phyloP scores from a whole-genome alignment of 2,888 invertebrate genomes.

The Endomychus coccineus region DNA sequence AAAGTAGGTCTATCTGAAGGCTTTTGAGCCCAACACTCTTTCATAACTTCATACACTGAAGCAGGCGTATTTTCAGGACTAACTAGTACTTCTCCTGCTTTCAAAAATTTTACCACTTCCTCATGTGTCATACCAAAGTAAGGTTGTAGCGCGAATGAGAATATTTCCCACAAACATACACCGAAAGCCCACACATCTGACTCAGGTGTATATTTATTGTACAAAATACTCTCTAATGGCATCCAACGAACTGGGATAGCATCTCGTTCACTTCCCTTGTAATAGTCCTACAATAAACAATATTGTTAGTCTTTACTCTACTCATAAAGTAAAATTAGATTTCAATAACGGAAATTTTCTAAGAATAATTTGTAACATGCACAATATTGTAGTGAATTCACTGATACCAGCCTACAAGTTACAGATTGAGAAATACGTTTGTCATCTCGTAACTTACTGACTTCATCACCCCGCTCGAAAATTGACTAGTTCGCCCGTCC shows the following conservation, averaged over 20 bases:
- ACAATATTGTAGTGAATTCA: too few relatives aligned
- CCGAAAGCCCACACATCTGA: slow-evolving; percentile 98
- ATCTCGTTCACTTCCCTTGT: slow-evolving; percentile 91
- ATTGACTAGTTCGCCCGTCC: too few relatives aligned
- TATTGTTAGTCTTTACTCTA: too few relatives aligned
- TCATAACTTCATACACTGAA: slow-evolving; percentile 86
- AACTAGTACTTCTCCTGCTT: slow-evolving; percentile 84
- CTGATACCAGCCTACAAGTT: too few relatives aligned
- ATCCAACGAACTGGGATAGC: slow-evolving; percentile 98
- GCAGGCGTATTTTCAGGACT: slow-evolving; percentile 87
- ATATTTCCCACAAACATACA: slow-evolving; percentile 94
- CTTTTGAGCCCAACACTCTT: slow-evolving; percentile 85
- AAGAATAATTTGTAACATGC: too few relatives aligned
- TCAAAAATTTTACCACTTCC: slow-evolving; percentile 90
- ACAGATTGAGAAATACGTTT: too few relatives aligned
- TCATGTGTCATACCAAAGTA: slow-evolving; percentile 97
- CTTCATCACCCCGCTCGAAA: too few relatives aligned
- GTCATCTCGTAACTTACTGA: too few relatives aligned
- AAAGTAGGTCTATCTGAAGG: slow-evolving; percentile 83
- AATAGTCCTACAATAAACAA: slow-evolving; percentile 59
- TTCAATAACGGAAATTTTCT: too few relatives aligned
- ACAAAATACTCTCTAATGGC: slow-evolving; percentile 93
- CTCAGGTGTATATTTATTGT: slow-evolving; percentile 92
- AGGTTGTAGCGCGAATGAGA: slow-evolving; percentile 91
- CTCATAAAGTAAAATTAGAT: too few relatives aligned